Percentiles rank a stretch among this genome's conserved stretches.
phyloP scores from a whole-genome alignment of 2,113 vertebrate genomes.

The Sciurus niger region DNA sequence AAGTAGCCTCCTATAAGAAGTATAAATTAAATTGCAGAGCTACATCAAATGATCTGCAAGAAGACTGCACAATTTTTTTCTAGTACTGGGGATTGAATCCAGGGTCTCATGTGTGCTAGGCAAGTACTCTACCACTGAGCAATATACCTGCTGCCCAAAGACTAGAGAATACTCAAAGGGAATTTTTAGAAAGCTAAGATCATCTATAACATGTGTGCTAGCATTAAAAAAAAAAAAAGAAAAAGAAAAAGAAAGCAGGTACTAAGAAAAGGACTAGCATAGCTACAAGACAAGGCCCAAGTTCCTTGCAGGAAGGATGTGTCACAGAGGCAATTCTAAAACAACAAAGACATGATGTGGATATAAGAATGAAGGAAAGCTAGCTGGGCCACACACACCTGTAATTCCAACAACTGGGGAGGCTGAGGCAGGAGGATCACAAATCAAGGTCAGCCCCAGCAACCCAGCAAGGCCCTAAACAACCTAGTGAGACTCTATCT shows the following conservation, averaged over 20 bases:
- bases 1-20: neutral
- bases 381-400: too few relatives aligned
- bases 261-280: neutral
- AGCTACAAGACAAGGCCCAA: neutral
- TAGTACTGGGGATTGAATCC: neutral
- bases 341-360: neutral
- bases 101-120: neutral
- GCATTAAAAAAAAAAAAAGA: neutral
- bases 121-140: neutral
- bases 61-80: neutral
- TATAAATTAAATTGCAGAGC: neutral
- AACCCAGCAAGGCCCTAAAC: too few relatives aligned
- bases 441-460: too few relatives aligned
- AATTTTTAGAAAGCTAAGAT: neutral
- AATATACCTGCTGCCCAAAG: neutral
- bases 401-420: too few relatives aligned
- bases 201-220: slow-evolving; percentile 25
- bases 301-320: neutral
- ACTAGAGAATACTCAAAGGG: neutral
- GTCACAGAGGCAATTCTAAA: neutral
- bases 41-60: neutral
- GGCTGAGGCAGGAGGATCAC: too few relatives aligned
- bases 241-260: neutral
- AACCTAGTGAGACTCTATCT: too few relatives aligned
- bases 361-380: neutral